These are phyloP conservation scores for Pimpla rufipes DNA, from an alignment of 2,888 invertebrate species.

Conservation along the genomic window DNA sequence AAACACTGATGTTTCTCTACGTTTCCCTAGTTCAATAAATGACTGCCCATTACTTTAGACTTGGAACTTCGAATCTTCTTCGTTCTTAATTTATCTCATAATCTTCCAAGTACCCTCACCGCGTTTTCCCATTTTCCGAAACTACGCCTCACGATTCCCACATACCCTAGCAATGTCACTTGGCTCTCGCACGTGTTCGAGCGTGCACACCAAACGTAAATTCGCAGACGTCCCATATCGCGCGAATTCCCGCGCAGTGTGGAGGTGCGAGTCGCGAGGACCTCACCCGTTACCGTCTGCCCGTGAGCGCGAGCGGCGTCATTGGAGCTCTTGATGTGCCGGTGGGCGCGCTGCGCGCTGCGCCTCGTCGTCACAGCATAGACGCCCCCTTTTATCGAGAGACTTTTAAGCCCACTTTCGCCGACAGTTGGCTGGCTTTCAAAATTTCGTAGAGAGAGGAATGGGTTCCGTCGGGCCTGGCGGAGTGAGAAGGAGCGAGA, in stretches of 20 bases:
- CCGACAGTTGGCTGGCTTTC: constrained; percentile 84
- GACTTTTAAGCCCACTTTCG: constrained; percentile 84
- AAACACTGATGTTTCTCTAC: too few relatives aligned
- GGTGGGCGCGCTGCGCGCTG: constrained; percentile 24
- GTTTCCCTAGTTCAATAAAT: too few relatives aligned
- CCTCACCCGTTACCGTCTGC: constrained; percentile 47
- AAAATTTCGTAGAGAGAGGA: constrained; percentile 82
- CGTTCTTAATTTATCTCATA: background rate
- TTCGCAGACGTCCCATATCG: constrained; percentile 27
- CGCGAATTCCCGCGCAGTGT: constrained; percentile 40
- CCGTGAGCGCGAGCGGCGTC: constrained; percentile 27
- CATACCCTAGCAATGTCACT: background rate
- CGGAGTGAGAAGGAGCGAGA: constrained; percentile 39
- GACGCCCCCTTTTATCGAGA: constrained; percentile 83
- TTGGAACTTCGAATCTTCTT: background rate
- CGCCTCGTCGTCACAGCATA: constrained; percentile 63
- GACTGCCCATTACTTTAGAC: too few relatives aligned
- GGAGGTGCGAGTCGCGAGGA: constrained; percentile 28
- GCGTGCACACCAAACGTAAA: background rate
- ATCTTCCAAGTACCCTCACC: background rate
- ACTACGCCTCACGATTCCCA: background rate
- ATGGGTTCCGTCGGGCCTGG: constrained; percentile 26
- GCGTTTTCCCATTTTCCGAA: background rate
- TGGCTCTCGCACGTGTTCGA: constrained; percentile 15
- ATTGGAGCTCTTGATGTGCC: constrained; percentile 42